A percentile compares a stretch with the other conserved stretches of the same genome.
Evolutionary conservation across 2,888 invertebrate genomes (phyloP).

Genomic region (Peribatodes rhomboidaria): DNA sequence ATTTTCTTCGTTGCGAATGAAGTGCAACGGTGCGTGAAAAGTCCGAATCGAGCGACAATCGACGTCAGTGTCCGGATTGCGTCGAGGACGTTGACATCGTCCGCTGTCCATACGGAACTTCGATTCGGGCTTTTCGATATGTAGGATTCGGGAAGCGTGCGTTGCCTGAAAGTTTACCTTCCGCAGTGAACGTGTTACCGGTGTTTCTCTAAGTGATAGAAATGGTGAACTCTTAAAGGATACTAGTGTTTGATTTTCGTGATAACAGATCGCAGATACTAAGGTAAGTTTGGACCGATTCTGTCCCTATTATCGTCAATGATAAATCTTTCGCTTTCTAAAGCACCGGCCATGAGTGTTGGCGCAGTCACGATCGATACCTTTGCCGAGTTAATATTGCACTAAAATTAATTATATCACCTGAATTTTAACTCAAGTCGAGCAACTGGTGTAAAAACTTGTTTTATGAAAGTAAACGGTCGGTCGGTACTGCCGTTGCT

Average conservation of each 20-base stretch:
- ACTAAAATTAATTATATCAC: constrained; percentile 51
- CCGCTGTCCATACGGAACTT: constrained; percentile 61
- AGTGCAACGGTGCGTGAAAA: constrained; percentile 76
- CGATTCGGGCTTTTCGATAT: constrained; percentile 70
- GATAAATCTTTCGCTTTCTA: constrained; percentile 82
- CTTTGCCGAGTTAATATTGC: constrained; percentile 64
- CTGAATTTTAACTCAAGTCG: constrained; percentile 50
- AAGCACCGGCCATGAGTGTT: constrained; percentile 82
- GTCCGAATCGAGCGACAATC: constrained; percentile 72
- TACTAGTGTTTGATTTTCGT: constrained; percentile 70
- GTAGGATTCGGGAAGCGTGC: constrained; percentile 74
- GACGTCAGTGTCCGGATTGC: constrained; percentile 77
- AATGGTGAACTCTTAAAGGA: constrained; percentile 82
- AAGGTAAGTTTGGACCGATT: constrained; percentile 71
- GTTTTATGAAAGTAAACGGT: constrained; percentile 76
- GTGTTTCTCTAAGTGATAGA: constrained; percentile 76
- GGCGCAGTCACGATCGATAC: constrained; percentile 73
- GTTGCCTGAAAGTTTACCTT: constrained; percentile 62
- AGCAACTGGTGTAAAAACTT: constrained; percentile 63
- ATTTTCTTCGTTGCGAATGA: constrained; percentile 68
- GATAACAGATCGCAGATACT: constrained; percentile 62
- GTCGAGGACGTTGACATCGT: constrained; percentile 78
- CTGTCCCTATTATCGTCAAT: constrained; percentile 68
- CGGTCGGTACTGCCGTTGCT: constrained; percentile 53
- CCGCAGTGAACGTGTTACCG: constrained; percentile 72